Percentiles rank a stretch among this genome's conserved stretches.
Evolutionary conservation across 2,888 invertebrate genomes (phyloP).

Genomic region (Meloe dianella): DNA sequence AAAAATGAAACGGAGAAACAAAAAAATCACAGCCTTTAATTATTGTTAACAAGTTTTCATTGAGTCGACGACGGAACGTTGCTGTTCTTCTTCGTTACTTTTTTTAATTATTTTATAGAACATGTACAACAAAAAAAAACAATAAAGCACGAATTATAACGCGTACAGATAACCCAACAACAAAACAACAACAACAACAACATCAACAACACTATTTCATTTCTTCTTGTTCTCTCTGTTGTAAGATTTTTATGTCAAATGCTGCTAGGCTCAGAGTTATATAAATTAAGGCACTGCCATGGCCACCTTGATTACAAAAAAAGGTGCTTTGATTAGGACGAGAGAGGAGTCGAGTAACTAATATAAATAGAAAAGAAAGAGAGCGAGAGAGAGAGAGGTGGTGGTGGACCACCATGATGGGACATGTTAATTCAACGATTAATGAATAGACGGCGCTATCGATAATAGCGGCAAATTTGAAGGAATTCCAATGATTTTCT

Average conservation of each 20-base stretch:
- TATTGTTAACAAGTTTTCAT: slow-evolving; percentile 11
- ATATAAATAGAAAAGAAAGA: neutral
- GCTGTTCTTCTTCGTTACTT: no score
- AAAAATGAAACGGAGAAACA: neutral
- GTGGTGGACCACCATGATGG: neutral
- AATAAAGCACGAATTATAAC: no score
- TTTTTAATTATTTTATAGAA: no score
- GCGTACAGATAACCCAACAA: no score
- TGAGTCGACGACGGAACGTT: neutral
- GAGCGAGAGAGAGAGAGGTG: neutral
- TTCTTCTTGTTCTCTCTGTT: neutral
- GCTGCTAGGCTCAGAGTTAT: slow-evolving; percentile 16
- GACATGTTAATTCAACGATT: slow-evolving; percentile 1
- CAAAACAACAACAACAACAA: no score
- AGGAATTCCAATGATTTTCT: neutral
- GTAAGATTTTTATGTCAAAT: neutral
- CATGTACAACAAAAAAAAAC: no score
- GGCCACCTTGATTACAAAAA: slow-evolving; percentile 53
- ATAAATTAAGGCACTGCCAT: slow-evolving; percentile 61
- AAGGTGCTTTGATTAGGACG: slow-evolving; percentile 53
- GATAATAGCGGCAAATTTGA: neutral
- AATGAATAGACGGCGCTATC: slow-evolving; percentile 3
- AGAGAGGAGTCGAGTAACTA: slow-evolving; percentile 20
- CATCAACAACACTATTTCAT: slow-evolving; percentile 49
- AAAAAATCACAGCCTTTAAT: slow-evolving; percentile 10